Evolutionary conservation across 2,888 invertebrate genomes (phyloP).

Genomic region (Actias luna): DNA sequence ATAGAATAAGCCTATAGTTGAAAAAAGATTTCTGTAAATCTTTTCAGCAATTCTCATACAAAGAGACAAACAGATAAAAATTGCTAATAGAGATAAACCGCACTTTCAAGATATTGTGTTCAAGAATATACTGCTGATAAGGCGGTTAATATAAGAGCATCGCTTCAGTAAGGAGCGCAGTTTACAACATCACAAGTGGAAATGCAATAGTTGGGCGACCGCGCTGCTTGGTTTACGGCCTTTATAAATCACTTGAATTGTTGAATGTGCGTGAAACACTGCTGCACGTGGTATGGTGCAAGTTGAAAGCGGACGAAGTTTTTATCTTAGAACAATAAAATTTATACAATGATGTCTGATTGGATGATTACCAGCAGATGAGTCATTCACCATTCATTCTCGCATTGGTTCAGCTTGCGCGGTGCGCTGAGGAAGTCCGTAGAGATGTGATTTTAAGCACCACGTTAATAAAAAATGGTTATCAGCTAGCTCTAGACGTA

Average conservation of each 20-base stretch:
- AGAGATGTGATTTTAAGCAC: too few species aligned
- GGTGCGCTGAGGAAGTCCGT: too few species aligned
- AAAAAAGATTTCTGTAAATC: too few species aligned
- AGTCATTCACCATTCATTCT: too few species aligned
- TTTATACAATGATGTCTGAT: background rate
- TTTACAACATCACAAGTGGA: conserved; percentile 11
- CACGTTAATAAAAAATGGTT: too few species aligned
- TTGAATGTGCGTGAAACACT: conserved; percentile 78
- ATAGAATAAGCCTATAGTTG: too few species aligned
- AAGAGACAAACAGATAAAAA: too few species aligned
- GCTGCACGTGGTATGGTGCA: conserved; percentile 33
- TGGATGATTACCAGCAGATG: too few species aligned
- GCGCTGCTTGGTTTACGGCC: conserved; percentile 61
- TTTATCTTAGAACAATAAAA: background rate
- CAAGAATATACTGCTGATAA: background rate
- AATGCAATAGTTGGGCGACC: conserved; percentile 20
- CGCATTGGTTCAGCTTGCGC: too few species aligned
- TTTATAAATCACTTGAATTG: conserved; percentile 75
- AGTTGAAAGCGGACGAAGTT: conserved; percentile 28
- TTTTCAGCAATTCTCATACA: too few species aligned
- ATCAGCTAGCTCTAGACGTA: too few species aligned
- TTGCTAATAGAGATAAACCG: background rate
- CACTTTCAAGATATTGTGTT: background rate
- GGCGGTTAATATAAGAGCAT: background rate
- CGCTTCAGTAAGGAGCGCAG: background rate